phyloP scores from a whole-genome alignment of 2,888 invertebrate species.

The Hylaea fasciaria region DNA sequence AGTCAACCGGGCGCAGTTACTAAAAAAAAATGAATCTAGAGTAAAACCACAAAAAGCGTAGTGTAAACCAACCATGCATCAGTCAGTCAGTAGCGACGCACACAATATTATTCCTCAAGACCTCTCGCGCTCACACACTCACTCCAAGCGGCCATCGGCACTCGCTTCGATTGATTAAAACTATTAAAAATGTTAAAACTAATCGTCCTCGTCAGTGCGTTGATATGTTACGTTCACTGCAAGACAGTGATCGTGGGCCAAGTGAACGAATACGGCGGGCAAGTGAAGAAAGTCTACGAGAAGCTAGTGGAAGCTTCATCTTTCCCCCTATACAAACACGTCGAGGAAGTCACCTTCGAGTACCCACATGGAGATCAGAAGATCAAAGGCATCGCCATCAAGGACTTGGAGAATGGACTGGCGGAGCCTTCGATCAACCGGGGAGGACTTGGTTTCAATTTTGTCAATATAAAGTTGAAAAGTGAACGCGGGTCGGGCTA shows the following conservation, averaged over 20 bases:
- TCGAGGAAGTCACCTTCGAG: constrained; percentile 63
- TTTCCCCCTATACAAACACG: constrained; percentile 65
- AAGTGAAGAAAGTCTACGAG: constrained; percentile 64
- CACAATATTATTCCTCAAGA: constrained; percentile 10
- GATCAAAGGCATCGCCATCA: constrained; percentile 77
- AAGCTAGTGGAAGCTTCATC: constrained; percentile 50
- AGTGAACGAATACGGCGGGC: constrained; percentile 57
- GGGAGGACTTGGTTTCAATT: constrained; percentile 74
- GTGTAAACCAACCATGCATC: constrained; percentile 8
- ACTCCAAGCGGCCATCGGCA: constrained; percentile 8
- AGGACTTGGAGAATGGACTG: constrained; percentile 69
- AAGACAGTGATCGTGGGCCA: constrained; percentile 70
- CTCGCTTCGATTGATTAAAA: constrained; percentile 9
- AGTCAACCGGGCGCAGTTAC: too few relatives aligned
- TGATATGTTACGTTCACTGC: constrained; percentile 49
- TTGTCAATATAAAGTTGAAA: constrained; percentile 73
- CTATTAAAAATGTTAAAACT: constrained; percentile 53
- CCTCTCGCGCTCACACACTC: constrained; percentile 15
- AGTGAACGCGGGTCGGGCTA: constrained; percentile 74
- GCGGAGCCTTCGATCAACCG: constrained; percentile 70
- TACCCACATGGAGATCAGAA: constrained; percentile 62
- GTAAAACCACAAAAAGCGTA: constrained; percentile 4
- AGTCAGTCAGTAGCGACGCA: background rate
- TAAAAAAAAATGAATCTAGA: background rate
- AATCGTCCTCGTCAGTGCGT: constrained; percentile 49